A percentile compares a stretch with the other conserved stretches of the same genome.
Evolutionary conservation across 2,888 invertebrate genomes (phyloP).

Genomic region (Lucinisca nassula): DNA sequence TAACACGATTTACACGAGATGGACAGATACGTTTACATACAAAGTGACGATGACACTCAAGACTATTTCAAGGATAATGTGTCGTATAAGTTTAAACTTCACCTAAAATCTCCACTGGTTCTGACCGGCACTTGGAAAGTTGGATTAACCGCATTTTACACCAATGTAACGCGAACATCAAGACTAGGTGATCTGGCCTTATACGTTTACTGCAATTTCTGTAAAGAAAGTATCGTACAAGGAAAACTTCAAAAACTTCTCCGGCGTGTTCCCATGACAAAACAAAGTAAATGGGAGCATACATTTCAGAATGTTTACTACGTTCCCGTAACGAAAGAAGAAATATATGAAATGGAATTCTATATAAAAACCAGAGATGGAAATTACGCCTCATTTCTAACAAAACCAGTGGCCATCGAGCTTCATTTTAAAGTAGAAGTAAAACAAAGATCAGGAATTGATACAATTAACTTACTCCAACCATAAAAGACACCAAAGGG

Average conservation of each 20-base stretch:
- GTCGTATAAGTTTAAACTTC: not conserved
- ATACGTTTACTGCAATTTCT: not conserved
- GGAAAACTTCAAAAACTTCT: not conserved
- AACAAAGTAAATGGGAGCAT: conserved; percentile 1
- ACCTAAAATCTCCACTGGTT: not conserved
- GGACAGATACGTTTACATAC: not conserved
- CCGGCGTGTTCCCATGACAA: not conserved
- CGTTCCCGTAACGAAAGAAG: not conserved
- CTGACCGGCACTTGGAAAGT: not conserved
- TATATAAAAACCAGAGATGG: conserved; percentile 3
- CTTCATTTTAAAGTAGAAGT: conserved; percentile 8
- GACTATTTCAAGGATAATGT: not conserved
- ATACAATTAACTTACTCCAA: too few relatives aligned
- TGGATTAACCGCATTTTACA: not conserved
- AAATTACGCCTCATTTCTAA: not conserved
- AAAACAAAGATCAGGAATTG: too few relatives aligned
- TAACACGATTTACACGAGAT: not conserved
- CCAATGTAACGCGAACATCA: not conserved
- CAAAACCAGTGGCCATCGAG: not conserved
- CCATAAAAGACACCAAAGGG: too few relatives aligned
- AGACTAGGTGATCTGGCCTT: not conserved
- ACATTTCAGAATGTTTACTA: not conserved
- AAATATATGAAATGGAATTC: not conserved
- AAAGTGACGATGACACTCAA: not conserved
- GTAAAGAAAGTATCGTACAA: not conserved